A percentile compares a stretch with the other conserved stretches of the same genome.
Conservation (phyloP, 1,140 invertebrate species). For the Paralvinella palmiformis region DNA sequence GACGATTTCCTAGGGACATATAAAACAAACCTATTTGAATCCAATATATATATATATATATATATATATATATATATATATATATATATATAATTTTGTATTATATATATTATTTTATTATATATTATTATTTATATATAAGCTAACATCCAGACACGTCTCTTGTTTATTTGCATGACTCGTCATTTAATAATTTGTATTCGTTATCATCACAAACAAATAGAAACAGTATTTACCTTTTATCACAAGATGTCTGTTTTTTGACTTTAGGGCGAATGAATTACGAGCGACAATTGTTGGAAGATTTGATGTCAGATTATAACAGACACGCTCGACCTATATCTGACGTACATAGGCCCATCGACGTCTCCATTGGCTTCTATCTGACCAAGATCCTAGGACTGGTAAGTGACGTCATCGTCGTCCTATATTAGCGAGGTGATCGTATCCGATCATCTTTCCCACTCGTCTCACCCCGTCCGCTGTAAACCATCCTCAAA, state of each 20-base stretch:
- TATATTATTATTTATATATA: neutral
- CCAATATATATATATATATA: too few species aligned
- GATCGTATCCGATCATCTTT: neutral
- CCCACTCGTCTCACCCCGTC: neutral
- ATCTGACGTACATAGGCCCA: neutral
- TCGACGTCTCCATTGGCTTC: slow-evolving; percentile 17
- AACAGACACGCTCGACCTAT: slow-evolving; percentile 17
- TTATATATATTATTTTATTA: too few species aligned
- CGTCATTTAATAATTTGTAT: neutral
- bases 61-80: too few species aligned
- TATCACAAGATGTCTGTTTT: neutral
- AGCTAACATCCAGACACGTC: neutral
- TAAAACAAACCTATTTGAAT: too few species aligned
- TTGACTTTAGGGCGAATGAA: neutral
- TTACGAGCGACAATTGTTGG: slow-evolving; percentile 5
- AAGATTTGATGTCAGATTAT: slow-evolving; percentile 4
- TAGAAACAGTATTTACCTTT: neutral
- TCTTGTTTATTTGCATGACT: neutral
- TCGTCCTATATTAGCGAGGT: neutral
- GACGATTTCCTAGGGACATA: too few species aligned
- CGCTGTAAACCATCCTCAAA: too few species aligned
- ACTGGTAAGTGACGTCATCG: neutral
- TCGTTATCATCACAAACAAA: neutral
- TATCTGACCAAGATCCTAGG: slow-evolving; percentile 18
- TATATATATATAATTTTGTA: too few species aligned